A percentile compares a stretch with the other conserved stretches of the same genome.
Evolutionary conservation across 2,888 invertebrate genomes (phyloP).

Genomic region (Acrocera orbiculus): DNA sequence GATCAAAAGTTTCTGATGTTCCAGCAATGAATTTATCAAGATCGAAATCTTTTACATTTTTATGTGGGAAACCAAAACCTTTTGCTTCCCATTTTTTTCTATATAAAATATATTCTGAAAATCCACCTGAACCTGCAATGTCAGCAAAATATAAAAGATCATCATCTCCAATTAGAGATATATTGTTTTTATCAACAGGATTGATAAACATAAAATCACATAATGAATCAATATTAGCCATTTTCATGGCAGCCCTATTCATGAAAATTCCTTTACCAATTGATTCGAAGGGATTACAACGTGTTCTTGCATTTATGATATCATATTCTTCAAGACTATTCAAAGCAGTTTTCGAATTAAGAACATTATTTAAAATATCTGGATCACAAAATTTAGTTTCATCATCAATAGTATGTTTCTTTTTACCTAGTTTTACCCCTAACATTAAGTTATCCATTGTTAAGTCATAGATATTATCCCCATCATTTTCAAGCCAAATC

Average conservation of each 20-base stretch:
- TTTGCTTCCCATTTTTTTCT: conserved; percentile 69
- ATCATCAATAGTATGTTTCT: conserved; percentile 52
- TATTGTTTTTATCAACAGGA: conserved; percentile 42
- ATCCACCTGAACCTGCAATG: conserved; percentile 55
- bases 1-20: conserved; percentile 74
- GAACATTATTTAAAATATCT: conserved; percentile 46
- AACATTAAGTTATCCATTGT: conserved; percentile 34
- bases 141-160: conserved; percentile 81
- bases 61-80: conserved; percentile 90
- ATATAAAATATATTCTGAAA: conserved; percentile 84
- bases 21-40: conserved; percentile 75
- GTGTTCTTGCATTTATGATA: conserved; percentile 58
- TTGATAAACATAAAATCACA: conserved; percentile 80
- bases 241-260: conserved; percentile 90
- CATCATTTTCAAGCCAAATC: conserved; percentile 31
- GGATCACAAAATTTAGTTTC: conserved; percentile 64
- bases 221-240: conserved; percentile 91
- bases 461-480: conserved; percentile 27
- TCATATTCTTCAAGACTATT: conserved; percentile 62
- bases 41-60: conserved; percentile 68
- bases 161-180: conserved; percentile 31
- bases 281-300: conserved; percentile 89
- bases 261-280: conserved; percentile 78
- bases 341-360: conserved; percentile 67
- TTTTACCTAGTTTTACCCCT: conserved; percentile 48